Evolutionary conservation across 2,888 invertebrate species (phyloP).

Genomic region (Tetranychus piercei): DNA sequence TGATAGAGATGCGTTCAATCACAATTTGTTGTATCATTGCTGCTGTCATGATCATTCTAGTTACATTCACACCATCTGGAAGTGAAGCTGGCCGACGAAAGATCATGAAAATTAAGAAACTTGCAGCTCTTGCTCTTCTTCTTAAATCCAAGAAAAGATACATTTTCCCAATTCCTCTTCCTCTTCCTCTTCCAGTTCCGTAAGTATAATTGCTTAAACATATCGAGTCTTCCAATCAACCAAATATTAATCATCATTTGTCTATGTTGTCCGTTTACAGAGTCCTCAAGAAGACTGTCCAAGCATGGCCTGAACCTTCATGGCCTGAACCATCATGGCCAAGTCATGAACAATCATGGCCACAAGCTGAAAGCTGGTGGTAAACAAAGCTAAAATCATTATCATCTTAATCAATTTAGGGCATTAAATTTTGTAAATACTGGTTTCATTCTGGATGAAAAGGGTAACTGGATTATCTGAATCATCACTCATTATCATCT

Average conservation of each 20-base stretch:
- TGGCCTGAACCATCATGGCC: slow-evolving; percentile 1
- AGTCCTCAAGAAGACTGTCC: slow-evolving; percentile 1
- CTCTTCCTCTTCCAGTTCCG: slow-evolving; percentile 10
- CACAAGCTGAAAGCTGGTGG: not conserved
- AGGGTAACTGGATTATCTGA: too few relatives aligned
- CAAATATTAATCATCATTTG: not conserved
- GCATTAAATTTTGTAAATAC: too few relatives aligned
- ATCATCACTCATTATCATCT: too few relatives aligned
- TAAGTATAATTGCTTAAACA: not conserved
- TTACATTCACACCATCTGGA: not conserved
- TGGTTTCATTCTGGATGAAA: too few relatives aligned
- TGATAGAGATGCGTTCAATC: not conserved
- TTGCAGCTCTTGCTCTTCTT: not conserved
- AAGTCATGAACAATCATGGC: not conserved
- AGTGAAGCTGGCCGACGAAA: slow-evolving; percentile 4
- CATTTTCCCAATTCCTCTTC: slow-evolving; percentile 9
- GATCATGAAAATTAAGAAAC: slow-evolving; percentile 1
- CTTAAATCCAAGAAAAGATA: slow-evolving; percentile 2
- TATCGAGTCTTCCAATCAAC: not conserved
- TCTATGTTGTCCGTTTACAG: not conserved
- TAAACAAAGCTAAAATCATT: not conserved
- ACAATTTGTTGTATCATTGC: not conserved
- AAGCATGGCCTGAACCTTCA: not conserved
- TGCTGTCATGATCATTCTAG: slow-evolving; percentile 1
- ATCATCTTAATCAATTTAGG: too few relatives aligned